Base-by-base conservation (phyloP, 2,113 vertebrate genomes). In the Mungos mungo region DNA sequence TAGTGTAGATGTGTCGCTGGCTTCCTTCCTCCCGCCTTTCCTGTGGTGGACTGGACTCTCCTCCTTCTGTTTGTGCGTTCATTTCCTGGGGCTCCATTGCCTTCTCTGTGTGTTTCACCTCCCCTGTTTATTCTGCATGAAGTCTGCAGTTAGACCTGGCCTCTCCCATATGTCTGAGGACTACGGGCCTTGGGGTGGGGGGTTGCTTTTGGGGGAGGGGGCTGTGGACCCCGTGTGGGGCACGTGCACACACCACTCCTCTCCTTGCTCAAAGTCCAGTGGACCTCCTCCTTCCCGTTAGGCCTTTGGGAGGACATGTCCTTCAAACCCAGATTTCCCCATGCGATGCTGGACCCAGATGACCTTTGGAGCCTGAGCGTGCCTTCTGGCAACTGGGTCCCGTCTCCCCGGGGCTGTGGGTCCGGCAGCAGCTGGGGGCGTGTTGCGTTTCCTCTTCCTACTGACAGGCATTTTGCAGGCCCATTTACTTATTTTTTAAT, bases 311-410 rank as follows among this genome's bases (percentile, higher is more conserved):
- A 50, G 8, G 41, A 47, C 14, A 4, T 5, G 50, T 50, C 25
- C 35, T 60, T 65, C 25, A 27, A 65, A n/a, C 63, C 38, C 14
- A 33, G 19, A 21, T 11, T 90, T 3, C 31, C 57, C 41, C 2
- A 1, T 0, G 1, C 1, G 13, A 38, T n/a, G 71, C 8, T 12
- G 11, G 71, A 2, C 38, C 21, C 15, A 12, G n/a, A 65, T 4
- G 41, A 35, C 1, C 31, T 50, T 69, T 2, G 45, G 33, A 69
- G 8, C n/a, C 31, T 5, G 19, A 69, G 41, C 21, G 33, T 63
- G 33, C 45, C 31, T 72, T 76, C 87, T 33, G 41, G 45, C 13
- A 18, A 21, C 45, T 27, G 33, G 25, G 27, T 65, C 63, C 0
- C 10, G 41, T 14, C 8, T 45, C 7, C 72, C 72, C 3, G 8